Conservation (phyloP, 2,797 vertebrate species). For the Fringilla coelebs region DNA sequence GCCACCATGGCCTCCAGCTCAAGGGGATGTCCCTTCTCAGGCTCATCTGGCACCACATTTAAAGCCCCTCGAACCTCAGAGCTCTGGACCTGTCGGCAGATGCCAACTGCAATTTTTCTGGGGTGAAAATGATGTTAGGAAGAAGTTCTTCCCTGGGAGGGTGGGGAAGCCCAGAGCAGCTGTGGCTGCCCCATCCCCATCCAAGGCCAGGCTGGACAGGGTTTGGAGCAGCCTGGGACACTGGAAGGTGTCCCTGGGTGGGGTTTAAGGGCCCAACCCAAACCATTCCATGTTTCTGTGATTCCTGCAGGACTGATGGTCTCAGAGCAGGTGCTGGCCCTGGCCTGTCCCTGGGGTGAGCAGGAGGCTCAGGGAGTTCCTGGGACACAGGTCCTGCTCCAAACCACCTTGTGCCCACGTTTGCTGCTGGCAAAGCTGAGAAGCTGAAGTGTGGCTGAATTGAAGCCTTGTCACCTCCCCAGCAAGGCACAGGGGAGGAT, state of each 20-base stretch:
- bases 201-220: background rate
- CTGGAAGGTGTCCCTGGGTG: background rate
- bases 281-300: background rate
- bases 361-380: background rate
- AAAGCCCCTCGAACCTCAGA: background rate
- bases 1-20: background rate
- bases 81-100: background rate
- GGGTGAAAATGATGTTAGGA: background rate
- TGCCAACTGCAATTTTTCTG: background rate
- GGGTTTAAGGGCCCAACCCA: background rate
- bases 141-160: fast-evolving
- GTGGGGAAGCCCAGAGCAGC: background rate
- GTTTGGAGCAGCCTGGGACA: too few species aligned
- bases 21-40: fast-evolving
- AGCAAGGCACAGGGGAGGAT: background rate
- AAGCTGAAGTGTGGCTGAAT: background rate
- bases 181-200: background rate
- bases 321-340: background rate
- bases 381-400: background rate
- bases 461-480: background rate
- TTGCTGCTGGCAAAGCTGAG: background rate
- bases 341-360: background rate
- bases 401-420: fast-evolving
- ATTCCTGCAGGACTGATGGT: background rate
- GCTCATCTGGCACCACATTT: background rate